Percentiles rank a stretch among this genome's conserved stretches.
phyloP scores from a whole-genome alignment of 2,888 invertebrate genomes.

The Caenorhabditis sp. region DNA sequence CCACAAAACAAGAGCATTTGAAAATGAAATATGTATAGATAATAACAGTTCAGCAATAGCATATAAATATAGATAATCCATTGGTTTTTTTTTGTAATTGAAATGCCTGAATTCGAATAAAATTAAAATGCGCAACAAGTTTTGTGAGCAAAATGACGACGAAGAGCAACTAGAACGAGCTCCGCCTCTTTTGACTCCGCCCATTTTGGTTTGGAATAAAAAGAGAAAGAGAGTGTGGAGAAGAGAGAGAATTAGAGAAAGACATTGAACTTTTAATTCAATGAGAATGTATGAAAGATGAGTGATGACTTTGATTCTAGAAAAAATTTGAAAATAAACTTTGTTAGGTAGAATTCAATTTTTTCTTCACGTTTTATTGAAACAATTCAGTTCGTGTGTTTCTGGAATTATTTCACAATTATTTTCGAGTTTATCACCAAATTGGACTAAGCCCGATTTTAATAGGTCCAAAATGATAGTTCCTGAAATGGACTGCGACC shows the following conservation, averaged over 20 bases:
- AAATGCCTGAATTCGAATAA: constrained; percentile 72
- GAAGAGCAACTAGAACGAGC: neutral
- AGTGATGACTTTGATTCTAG: neutral
- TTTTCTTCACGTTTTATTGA: too few species aligned
- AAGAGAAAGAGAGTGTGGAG: neutral
- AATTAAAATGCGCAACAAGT: constrained; percentile 1
- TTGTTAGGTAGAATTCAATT: too few species aligned
- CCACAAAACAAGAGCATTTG: constrained; percentile 68
- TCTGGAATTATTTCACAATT: too few species aligned
- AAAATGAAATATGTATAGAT: constrained; percentile 65
- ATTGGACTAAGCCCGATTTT: too few species aligned
- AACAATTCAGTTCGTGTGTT: neutral
- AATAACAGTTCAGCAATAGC: constrained; percentile 65
- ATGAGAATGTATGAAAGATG: neutral
- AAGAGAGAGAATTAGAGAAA: neutral
- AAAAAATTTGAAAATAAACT: constrained; percentile 1
- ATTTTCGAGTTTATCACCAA: too few species aligned
- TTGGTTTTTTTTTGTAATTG: too few species aligned
- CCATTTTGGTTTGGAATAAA: neutral
- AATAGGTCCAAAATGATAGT: too few species aligned
- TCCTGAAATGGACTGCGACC: too few species aligned
- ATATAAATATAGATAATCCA: constrained; percentile 52
- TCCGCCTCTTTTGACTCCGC: neutral
- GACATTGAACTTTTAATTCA: neutral
- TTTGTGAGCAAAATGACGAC: neutral